A percentile compares a stretch with the other conserved stretches of the same genome.
These are phyloP conservation scores for Portunus trituberculatus DNA, from an alignment of 1,140 invertebrate genomes.

Conservation along the genomic window DNA sequence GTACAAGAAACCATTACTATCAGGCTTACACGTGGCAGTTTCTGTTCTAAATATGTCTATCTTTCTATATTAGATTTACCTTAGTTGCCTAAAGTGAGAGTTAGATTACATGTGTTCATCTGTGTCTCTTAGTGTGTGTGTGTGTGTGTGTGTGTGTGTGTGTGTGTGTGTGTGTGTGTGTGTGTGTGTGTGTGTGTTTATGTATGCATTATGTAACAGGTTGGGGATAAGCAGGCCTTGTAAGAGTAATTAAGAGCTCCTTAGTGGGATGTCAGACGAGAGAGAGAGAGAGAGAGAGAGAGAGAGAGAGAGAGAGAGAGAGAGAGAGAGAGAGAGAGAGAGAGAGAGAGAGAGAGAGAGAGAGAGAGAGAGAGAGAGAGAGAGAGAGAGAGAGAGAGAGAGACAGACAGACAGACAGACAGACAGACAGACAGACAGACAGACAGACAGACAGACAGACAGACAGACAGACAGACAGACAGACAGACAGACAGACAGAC, in stretches of 20 bases:
- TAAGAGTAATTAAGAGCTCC: not conserved
- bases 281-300: slow-evolving; percentile 3
- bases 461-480: not conserved
- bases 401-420: not conserved
- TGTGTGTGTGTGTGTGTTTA: no score
- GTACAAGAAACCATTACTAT: no score
- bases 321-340: slow-evolving; percentile 22
- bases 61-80: no score
- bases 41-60: no score
- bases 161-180: no score
- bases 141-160: not conserved
- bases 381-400: not conserved
- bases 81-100: no score
- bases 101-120: no score
- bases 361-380: not conserved
- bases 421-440: not conserved
- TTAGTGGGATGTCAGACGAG: not conserved
- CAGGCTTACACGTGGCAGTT: no score
- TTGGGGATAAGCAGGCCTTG: not conserved
- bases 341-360: slow-evolving; percentile 20
- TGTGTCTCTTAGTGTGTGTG: no score
- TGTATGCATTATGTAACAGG: not conserved
- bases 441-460: not conserved
- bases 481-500: not conserved
- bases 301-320: slow-evolving; percentile 14